Conservation (phyloP, 2,113 vertebrate genomes). For the Raphicerus campestris region DNA sequence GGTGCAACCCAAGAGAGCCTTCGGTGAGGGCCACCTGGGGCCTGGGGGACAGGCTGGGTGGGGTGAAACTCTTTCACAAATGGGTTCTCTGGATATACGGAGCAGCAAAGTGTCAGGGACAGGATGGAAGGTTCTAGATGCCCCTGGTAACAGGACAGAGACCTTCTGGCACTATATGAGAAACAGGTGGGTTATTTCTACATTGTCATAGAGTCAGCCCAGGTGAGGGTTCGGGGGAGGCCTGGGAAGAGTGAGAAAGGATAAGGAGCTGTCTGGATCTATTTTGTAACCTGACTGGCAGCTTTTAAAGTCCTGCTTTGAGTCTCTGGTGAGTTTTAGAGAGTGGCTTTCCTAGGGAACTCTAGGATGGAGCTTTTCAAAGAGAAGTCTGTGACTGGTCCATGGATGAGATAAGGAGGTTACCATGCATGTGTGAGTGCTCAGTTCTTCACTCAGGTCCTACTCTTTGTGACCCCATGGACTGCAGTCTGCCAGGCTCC, state of each 20-base stretch:
- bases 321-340: neutral
- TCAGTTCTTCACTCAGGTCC: neutral
- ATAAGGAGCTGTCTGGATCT: neutral
- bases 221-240: too few relatives aligned
- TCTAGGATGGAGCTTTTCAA: neutral
- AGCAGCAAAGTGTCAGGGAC: neutral
- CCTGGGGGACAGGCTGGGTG: neutral
- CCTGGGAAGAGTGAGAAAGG: neutral
- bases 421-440: neutral
- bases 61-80: neutral
- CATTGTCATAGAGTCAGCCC: neutral
- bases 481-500: neutral
- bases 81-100: neutral
- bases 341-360: neutral
- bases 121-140: neutral
- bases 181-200: neutral
- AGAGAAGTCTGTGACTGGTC: neutral
- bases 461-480: neutral
- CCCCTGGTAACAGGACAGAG: neutral
- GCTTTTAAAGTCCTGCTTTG: neutral
- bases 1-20: slow-evolving; percentile 94
- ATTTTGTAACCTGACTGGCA: neutral
- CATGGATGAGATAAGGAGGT: neutral
- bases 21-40: slow-evolving; percentile 84
- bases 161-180: neutral